Conservation (phyloP, 1,140 invertebrate genomes). For the Helicoverpa zea region DNA sequence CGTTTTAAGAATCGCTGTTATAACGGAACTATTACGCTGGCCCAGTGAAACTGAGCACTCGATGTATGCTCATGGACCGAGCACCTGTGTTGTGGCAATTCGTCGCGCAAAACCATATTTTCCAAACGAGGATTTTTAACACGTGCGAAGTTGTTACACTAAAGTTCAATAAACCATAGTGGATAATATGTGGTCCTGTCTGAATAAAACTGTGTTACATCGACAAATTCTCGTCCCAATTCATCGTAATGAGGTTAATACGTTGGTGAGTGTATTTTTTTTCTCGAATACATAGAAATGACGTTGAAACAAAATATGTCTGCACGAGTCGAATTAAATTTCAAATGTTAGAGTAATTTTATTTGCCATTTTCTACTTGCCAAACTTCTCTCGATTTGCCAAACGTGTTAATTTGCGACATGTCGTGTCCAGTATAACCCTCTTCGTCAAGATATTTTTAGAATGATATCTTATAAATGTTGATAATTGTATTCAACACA, state of each 20-base stretch:
- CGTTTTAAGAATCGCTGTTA: constrained; percentile 28
- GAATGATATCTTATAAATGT: neutral
- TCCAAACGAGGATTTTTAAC: neutral
- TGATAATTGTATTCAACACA: neutral
- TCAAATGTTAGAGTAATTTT: neutral
- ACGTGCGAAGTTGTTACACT: neutral
- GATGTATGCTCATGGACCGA: neutral
- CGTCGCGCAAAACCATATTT: neutral
- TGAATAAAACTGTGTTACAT: neutral
- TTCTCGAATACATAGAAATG: too few species aligned
- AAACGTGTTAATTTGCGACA: constrained; percentile 14
- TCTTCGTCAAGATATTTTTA: neutral
- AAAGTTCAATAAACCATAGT: neutral
- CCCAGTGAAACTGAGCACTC: neutral
- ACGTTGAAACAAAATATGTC: too few species aligned
- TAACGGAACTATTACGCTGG: constrained; percentile 2
- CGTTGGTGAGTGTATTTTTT: neutral
- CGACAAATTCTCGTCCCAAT: neutral
- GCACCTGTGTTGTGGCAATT: neutral
- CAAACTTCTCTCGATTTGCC: neutral
- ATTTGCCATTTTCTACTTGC: neutral
- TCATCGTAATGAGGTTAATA: neutral
- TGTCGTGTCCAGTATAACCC: neutral
- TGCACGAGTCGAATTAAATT: neutral
- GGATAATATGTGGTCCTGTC: neutral